Conservation (phyloP, 2,888 invertebrate genomes). For the Epirrhoe alternata region DNA sequence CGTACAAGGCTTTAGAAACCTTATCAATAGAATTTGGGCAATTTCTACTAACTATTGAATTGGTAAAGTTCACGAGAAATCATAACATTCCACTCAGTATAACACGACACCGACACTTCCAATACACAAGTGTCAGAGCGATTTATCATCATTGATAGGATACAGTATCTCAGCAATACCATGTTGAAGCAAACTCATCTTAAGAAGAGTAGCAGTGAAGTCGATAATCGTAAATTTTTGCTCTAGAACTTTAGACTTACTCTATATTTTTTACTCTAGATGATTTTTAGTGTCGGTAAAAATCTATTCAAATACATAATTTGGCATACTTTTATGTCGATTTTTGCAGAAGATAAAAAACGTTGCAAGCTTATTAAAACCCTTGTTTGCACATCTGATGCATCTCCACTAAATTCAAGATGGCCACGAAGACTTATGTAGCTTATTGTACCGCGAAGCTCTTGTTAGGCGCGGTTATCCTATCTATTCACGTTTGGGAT, state of each 20-base stretch:
- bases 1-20: not conserved
- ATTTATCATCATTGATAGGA: conserved; percentile 52
- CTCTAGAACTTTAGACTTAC: too few species aligned
- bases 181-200: conserved; percentile 26
- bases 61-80: not conserved
- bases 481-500: conserved; percentile 31
- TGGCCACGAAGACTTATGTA: too few species aligned
- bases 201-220: conserved; percentile 20
- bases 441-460: not conserved
- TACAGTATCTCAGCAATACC: conserved; percentile 18
- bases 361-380: too few species aligned
- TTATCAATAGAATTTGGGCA: not conserved
- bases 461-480: not conserved
- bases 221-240: not conserved
- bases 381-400: too few species aligned
- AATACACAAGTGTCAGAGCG: conserved; percentile 53
- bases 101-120: conserved; percentile 50
- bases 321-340: too few species aligned
- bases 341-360: too few species aligned
- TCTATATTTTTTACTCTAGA: too few species aligned
- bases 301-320: too few species aligned
- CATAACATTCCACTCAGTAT: conserved; percentile 31
- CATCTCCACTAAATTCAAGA: too few species aligned
- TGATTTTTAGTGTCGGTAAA: too few species aligned
- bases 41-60: not conserved